Evolutionary conservation across 2,113 vertebrate genomes (phyloP), one percentile per base, ranked within the genome.

Genomic region (Panthera uncia): DNA sequence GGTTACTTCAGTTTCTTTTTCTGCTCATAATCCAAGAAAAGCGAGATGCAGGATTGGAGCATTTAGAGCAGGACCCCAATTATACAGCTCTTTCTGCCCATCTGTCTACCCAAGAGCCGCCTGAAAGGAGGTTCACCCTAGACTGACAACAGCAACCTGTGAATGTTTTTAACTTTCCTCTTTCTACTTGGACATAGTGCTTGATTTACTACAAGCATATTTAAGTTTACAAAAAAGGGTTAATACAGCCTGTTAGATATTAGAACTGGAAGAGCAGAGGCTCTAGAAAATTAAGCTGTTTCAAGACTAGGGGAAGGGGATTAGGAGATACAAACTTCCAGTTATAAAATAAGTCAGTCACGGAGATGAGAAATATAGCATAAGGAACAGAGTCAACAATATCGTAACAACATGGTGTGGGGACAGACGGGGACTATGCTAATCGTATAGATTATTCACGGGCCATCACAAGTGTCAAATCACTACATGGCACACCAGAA

Each of bases 1-100:
- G 89, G 91, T 96, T 85, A 76, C 76, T 95, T 96, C 90, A 41
- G 73, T 63, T 93, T 90, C 96, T n/a, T 71, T 78, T 33, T 57
- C 63, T 85, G 79, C 45, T 78, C 57, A 23, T 13, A n/a, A 21
- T 1, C 7, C 15, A 48, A 36, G 92, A 50, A 73, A 78, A 74
- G 27, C 0, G 10, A 82, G 79, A 1, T 0, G 9, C 52, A 3
- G 1, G 19, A 12, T 0, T 7, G 78, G 57, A 16, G 45, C 79
- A 9, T 1, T 21, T 11, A n/a, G 2, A 10, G 31, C 11, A 9
- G 31, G 50, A 8, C 18, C 38, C 45, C 23, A 25, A 31, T 33
- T 52, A 31, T 19, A 41, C 3, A 9, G 29, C 7, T 3, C 19
- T 5, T 8, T 80, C 94, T 81, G 81, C 74, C 66, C 19, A 0